phyloP scores from a whole-genome alignment of 2,888 invertebrate genomes.

The Pachliopta kotzebuea region DNA sequence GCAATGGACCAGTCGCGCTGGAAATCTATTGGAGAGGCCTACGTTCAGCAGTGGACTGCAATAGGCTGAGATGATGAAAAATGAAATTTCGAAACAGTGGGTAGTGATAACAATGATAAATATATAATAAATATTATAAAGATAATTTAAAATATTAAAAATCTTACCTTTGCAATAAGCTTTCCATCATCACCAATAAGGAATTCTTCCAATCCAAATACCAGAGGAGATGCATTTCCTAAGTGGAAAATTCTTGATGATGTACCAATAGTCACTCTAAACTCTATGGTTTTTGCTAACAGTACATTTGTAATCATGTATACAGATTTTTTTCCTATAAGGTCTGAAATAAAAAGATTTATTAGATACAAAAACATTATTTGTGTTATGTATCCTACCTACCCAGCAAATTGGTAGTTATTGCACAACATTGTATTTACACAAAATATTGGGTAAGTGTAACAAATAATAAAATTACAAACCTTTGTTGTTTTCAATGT shows the following conservation, averaged over 20 bases:
- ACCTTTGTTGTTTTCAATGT: constrained; percentile 67
- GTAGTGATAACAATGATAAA: too few species aligned
- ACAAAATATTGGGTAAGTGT: neutral
- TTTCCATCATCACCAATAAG: constrained; percentile 70
- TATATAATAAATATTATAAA: neutral
- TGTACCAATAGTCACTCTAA: constrained; percentile 68
- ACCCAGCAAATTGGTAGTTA: neutral
- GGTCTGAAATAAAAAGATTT: constrained; percentile 48
- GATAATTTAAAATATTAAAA: too few species aligned
- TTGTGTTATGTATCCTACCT: neutral
- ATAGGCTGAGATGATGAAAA: too few species aligned
- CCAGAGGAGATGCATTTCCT: constrained; percentile 72
- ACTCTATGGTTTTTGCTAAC: constrained; percentile 76
- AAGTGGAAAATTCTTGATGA: constrained; percentile 76
- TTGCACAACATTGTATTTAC: neutral
- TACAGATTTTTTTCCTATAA: constrained; percentile 71
- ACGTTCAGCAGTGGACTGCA: too few species aligned
- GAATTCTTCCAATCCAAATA: constrained; percentile 71
- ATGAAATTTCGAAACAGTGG: too few species aligned
- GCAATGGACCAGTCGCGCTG: too few species aligned
- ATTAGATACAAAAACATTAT: neutral
- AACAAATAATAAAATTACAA: constrained; percentile 26
- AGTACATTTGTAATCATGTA: constrained; percentile 75
- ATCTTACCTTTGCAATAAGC: constrained; percentile 64
- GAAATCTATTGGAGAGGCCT: too few species aligned